Percentiles rank a stretch among this genome's conserved stretches.
Evolutionary conservation across 2,113 vertebrate species (phyloP).

Genomic region (Tor tambroides): DNA sequence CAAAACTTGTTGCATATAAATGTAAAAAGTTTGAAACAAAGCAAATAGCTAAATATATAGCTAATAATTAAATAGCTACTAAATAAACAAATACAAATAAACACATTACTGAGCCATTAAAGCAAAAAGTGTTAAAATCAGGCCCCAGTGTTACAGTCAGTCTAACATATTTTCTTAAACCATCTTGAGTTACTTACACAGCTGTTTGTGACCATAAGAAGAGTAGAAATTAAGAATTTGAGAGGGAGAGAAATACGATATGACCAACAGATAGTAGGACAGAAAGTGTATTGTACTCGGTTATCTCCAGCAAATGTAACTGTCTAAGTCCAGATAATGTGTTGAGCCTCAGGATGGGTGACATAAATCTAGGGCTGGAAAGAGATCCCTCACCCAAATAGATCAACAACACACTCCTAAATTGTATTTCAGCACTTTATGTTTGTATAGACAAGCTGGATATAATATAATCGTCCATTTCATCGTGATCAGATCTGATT

Average conservation of each 20-base stretch:
- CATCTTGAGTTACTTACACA: background rate
- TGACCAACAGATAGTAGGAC: slow-evolving; percentile 19
- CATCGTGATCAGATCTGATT: slow-evolving; percentile 45
- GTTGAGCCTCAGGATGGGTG: slow-evolving; percentile 4
- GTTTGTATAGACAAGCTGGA: slow-evolving; percentile 21
- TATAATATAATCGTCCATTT: slow-evolving; percentile 47
- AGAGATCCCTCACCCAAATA: slow-evolving; percentile 12
- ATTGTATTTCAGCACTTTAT: slow-evolving; percentile 41
- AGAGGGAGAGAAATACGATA: slow-evolving; percentile 28
- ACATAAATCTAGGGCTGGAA: background rate
- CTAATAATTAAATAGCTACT: no score
- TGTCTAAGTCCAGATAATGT: slow-evolving; percentile 8
- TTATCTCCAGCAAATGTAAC: slow-evolving; percentile 22
- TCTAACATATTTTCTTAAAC: background rate
- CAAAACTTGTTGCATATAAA: no score
- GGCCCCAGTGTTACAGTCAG: background rate
- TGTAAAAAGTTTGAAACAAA: no score
- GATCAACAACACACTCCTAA: slow-evolving; percentile 19
- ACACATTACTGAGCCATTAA: no score
- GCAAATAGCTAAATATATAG: no score
- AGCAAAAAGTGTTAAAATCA: no score
- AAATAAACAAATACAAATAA: no score
- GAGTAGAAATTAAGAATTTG: background rate
- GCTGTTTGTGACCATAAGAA: slow-evolving; percentile 14
- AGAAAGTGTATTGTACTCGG: slow-evolving; percentile 8